These are phyloP conservation scores for Acronicta alni DNA, from an alignment of 2,888 invertebrate species.

Conservation along the genomic window DNA sequence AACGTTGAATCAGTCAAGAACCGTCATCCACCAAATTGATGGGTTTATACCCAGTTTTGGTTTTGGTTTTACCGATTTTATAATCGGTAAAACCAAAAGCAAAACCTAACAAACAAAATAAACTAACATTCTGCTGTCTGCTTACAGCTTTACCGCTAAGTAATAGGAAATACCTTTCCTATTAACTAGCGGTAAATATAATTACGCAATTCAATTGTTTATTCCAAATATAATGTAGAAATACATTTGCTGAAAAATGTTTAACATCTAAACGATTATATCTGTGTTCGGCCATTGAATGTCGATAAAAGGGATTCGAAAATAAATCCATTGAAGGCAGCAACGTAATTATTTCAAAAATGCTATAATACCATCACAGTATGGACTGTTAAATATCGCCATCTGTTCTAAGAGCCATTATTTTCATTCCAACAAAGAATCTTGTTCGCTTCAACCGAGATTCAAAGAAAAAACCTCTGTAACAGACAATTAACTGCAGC, in stretches of 20 bases:
- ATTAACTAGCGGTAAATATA: neutral
- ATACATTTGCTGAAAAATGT: neutral
- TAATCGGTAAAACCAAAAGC: too few species aligned
- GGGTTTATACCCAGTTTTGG: too few species aligned
- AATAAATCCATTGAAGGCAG: constrained; percentile 22
- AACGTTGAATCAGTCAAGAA: too few species aligned
- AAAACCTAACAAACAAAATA: too few species aligned
- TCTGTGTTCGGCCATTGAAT: constrained; percentile 6
- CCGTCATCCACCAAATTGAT: too few species aligned
- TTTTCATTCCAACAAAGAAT: constrained; percentile 72
- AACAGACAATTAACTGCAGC: constrained; percentile 79
- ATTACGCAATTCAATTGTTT: neutral
- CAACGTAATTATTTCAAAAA: constrained; percentile 35
- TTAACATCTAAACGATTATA: constrained; percentile 4
- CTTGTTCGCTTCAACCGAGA: constrained; percentile 64
- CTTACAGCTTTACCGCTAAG: too few species aligned
- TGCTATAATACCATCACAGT: constrained; percentile 48
- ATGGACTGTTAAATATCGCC: constrained; percentile 56
- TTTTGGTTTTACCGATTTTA: too few species aligned
- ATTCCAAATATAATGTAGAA: neutral
- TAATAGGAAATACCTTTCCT: too few species aligned
- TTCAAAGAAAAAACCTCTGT: constrained; percentile 76
- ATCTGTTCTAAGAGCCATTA: constrained; percentile 70
- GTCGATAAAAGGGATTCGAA: constrained; percentile 1
- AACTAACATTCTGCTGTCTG: neutral